A percentile compares a stretch with the other conserved stretches of the same genome.
Conservation (phyloP, 1,140 invertebrate genomes). For the Metopolophium dirhodum region DNA sequence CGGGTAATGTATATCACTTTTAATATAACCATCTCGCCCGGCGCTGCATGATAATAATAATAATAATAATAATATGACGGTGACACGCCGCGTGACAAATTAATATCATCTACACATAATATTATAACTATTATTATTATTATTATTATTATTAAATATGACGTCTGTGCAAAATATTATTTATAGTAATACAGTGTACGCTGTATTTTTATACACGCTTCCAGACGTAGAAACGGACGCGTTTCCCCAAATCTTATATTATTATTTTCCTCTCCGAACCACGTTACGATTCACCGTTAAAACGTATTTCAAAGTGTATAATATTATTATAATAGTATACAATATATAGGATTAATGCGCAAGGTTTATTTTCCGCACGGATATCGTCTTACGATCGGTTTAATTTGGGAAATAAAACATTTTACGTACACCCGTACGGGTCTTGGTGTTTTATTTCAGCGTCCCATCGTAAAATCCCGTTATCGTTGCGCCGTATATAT, state of each 20-base stretch:
- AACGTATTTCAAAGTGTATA: background rate
- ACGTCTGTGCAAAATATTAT: conserved; percentile 10
- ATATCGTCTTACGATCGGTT: background rate
- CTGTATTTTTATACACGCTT: background rate
- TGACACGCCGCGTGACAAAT: background rate
- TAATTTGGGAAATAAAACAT: background rate
- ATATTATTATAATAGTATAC: background rate
- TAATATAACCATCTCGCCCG: background rate
- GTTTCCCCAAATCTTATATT: background rate
- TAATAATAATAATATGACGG: background rate
- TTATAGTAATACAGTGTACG: background rate
- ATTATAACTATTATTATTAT: conserved; percentile 3
- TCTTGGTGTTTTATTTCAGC: background rate
- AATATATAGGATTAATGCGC: background rate
- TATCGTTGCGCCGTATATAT: background rate
- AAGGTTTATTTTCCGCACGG: background rate
- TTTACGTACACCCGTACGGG: background rate
- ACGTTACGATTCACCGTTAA: conserved; percentile 13
- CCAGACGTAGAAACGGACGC: background rate
- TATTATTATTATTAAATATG: background rate
- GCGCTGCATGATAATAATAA: background rate
- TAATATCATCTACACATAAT: conserved; percentile 3
- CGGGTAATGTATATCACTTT: background rate
- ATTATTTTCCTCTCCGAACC: background rate
- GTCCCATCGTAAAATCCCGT: background rate